Evolutionary conservation across 2,113 vertebrate species (phyloP), one percentile per base, ranked within the genome.

Genomic region (Cichladusa arquata): DNA sequence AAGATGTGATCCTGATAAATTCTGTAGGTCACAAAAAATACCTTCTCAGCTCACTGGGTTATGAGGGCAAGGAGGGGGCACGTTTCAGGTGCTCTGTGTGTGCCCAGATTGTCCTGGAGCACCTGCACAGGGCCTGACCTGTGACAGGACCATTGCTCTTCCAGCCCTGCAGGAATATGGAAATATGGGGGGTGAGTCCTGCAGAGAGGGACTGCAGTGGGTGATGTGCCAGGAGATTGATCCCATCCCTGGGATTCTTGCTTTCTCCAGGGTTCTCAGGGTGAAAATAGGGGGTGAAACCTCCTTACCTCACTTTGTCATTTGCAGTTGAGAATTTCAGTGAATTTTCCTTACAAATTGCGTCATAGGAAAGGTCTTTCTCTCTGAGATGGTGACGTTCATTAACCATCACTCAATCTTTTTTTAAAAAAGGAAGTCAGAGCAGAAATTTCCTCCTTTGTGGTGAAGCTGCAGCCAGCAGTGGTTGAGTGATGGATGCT

Each of bases 391-490:
- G 88, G 65, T 94, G 84, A 64, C 2, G 3, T 77, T 83, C 24
- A 3, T 74, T 36, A 62, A 85, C 71, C 45, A 14, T 81, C 86
- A 34, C 33, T 29, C 31, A 56, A 2, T 8, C 71, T 72, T 76
- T 40, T 47, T 42, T 40, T 8, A 11, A 80, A 69, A 65, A 58
- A 80, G 86, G 86, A 96, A 96, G 64, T 91, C 56, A 57, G 25
- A 84, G 1, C 36, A 96, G 90, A 91, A 92, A 89, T 96, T 62
- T 84, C 73, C 47, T 84, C 22, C 84, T 90, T 88, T 88, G 91
- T 86, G 86, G 88, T 74, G 64, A 86, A 69, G 76, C 40, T 73
- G 67, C 86, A 88, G 72, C 47, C 67, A 56, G 80, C 60, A 29
- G 3, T 45, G 87, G 44, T 73, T 83, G 92, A 77, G 17, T 66